Conservation (phyloP, 1,140 invertebrate species). For the Muscidifurax raptorellus region DNA sequence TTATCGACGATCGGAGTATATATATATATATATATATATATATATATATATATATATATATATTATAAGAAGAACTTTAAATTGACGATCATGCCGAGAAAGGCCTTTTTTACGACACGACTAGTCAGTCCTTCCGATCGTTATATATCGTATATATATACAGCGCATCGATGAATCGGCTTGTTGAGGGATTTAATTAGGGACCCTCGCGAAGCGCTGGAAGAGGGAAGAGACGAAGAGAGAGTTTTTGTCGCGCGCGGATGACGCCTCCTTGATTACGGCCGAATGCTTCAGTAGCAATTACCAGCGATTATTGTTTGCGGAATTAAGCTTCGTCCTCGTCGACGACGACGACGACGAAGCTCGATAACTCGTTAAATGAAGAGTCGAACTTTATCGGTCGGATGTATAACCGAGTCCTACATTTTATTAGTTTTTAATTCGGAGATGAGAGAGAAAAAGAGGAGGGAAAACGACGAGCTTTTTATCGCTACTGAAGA, state of each 20-base stretch:
- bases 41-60: too few species aligned
- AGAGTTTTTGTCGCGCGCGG: background rate
- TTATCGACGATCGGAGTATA: conserved; percentile 64
- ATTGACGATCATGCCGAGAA: conserved; percentile 66
- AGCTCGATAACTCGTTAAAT: background rate
- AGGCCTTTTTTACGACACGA: background rate
- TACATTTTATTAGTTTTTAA: background rate
- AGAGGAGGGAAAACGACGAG: background rate
- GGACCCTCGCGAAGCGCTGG: background rate
- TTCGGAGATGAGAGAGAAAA: background rate
- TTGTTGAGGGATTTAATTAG: conserved; percentile 37
- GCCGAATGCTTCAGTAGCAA: background rate
- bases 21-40: too few species aligned
- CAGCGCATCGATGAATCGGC: background rate
- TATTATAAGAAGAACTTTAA: conserved; percentile 65
- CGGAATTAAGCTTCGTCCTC: background rate
- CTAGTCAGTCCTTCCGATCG: background rate
- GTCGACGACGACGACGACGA: too few species aligned
- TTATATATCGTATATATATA: background rate
- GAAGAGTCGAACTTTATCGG: background rate
- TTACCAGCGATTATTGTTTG: background rate
- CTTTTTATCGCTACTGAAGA: background rate
- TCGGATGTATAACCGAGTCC: background rate
- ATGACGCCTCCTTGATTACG: background rate
- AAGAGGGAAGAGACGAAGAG: background rate